Evolutionary conservation across 2,113 vertebrate genomes (phyloP).

Genomic region (Apeltes quadracus): DNA sequence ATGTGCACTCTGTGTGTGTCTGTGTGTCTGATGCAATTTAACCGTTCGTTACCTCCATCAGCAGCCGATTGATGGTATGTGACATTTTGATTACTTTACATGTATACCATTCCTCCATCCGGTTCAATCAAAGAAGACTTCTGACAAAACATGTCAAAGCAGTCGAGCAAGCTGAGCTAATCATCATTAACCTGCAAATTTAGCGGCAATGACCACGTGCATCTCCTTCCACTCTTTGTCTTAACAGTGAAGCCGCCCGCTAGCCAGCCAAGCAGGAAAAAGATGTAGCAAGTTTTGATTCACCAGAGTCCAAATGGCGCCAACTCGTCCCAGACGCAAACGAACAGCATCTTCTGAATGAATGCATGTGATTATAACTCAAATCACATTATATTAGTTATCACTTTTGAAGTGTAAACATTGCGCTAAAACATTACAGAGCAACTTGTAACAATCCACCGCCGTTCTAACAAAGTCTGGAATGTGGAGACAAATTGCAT

Average conservation of each 20-base stretch:
- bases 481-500: too few relatives aligned
- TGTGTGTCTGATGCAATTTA: not conserved
- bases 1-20: slow-evolving; percentile 2
- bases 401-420: not conserved
- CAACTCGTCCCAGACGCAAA: not conserved
- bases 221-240: not conserved
- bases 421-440: not conserved
- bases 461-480: too few relatives aligned
- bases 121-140: not conserved
- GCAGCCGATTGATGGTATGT: not conserved
- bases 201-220: not conserved
- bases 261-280: not conserved
- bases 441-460: too few relatives aligned
- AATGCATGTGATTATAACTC: too few relatives aligned
- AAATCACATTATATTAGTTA: not conserved
- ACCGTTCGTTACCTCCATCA: not conserved
- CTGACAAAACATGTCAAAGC: not conserved
- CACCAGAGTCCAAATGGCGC: not conserved
- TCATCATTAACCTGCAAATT: slow-evolving; percentile 12
- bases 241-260: not conserved
- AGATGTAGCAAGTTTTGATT: not conserved
- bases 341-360: not conserved
- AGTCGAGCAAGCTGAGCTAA: not conserved
- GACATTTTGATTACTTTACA: not conserved
- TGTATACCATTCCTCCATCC: not conserved